A percentile compares a stretch with the other conserved stretches of the same genome.
Conservation (phyloP, 2,888 invertebrate species). For the Drymonia ruficornis region DNA sequence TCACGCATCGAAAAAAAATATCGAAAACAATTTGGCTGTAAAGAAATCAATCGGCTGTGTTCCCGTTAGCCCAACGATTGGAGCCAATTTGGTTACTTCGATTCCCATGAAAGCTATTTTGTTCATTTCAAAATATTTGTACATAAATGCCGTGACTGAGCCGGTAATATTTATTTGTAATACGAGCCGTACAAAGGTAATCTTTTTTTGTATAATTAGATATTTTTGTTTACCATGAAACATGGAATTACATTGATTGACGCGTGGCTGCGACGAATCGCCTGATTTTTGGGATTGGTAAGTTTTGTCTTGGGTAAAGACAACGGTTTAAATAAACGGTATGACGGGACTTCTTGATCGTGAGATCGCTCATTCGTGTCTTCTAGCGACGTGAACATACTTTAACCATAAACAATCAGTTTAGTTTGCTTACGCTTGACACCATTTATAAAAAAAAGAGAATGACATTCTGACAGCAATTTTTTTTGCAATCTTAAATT, state of each 20-base stretch:
- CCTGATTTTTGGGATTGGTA: slow-evolving; percentile 27
- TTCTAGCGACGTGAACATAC: neutral
- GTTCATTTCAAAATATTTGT: slow-evolving; percentile 55
- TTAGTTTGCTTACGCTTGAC: neutral
- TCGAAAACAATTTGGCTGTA: slow-evolving; percentile 65
- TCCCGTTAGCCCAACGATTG: slow-evolving; percentile 65
- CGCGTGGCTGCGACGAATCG: slow-evolving; percentile 28
- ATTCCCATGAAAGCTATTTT: slow-evolving; percentile 69
- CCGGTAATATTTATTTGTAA: slow-evolving; percentile 64
- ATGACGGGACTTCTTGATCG: neutral
- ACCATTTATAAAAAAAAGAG: neutral
- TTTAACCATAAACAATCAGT: neutral
- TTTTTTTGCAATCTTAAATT: no score
- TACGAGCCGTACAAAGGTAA: slow-evolving; percentile 44
- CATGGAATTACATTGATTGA: slow-evolving; percentile 17
- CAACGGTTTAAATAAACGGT: neutral
- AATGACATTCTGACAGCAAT: no score
- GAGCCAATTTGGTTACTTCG: slow-evolving; percentile 46
- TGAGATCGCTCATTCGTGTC: neutral
- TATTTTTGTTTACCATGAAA: slow-evolving; percentile 38
- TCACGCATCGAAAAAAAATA: slow-evolving; percentile 48
- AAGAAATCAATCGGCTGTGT: slow-evolving; percentile 67
- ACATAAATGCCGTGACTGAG: slow-evolving; percentile 66
- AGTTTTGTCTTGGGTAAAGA: neutral
- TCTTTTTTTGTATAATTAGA: slow-evolving; percentile 25